Evolutionary conservation across 2,797 vertebrate genomes (phyloP), one percentile per base, ranked within the genome.

Genomic region (Intellagama lesueurii): DNA sequence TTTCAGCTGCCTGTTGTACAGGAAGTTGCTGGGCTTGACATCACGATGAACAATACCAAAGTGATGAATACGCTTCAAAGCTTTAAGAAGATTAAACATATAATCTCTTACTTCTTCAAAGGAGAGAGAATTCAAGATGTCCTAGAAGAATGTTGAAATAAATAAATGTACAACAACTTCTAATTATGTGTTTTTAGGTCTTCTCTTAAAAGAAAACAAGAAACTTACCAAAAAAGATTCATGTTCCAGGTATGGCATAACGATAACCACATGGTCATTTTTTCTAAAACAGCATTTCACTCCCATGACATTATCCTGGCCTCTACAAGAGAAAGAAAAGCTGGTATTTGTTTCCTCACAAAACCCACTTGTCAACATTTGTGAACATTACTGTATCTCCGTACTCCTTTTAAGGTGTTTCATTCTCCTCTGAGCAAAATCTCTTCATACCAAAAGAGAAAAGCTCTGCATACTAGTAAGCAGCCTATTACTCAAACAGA

Each of bases 31-130:
- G 91, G 97, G 97, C 80, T 99, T 99, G 95, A 99, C 98, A 88
- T 99, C 99, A 81, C 99, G 96, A 94, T 99, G 99, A 96, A 99
- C 98, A 95, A 99, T 99, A 6, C 99, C 99, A 81, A 99, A 99
- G 89, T 98, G 97, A 95, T 99, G 99, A 93, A 99, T 98, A 93
- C 98, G 99, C 91, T 96, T 98, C 93, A 99, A 93, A 0, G 99
- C 98, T 96, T 96, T 98, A 35, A 99, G 94, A 91, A 99, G 96
- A 94, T 99, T 98, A 95, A 97, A 99, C 96, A 98, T 98, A 95
- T 99, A 99, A 89, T 98, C 97, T 73, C 96, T 98, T 69, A 98
- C 98, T 96, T 99, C 99, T 96, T 98, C 98, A 89, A 98, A 98
- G 91, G 97, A 98, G 86, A 99, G 95, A 6, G 95, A 97, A 93